A percentile compares a stretch with the other conserved stretches of the same genome.
These are phyloP conservation scores for Neoascia interrupta DNA, from an alignment of 2,888 invertebrate genomes.

Conservation along the genomic window DNA sequence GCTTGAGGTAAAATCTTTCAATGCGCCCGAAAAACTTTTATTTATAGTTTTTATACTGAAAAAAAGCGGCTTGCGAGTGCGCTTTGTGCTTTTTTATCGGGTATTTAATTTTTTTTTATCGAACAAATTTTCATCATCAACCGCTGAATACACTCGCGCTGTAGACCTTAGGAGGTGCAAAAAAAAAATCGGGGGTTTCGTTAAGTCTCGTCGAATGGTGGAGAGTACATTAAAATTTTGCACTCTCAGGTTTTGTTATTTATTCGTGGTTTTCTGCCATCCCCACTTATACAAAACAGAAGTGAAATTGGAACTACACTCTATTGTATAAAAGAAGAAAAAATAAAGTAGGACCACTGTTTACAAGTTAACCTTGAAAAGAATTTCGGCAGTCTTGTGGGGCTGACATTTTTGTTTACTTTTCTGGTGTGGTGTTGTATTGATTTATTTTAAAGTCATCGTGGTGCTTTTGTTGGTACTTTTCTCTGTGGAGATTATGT, in stretches of 20 bases:
- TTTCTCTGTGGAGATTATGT: neutral
- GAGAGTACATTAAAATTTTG: constrained; percentile 61
- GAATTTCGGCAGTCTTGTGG: constrained; percentile 45
- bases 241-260: constrained; percentile 59
- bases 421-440: neutral
- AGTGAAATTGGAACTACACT: constrained; percentile 23
- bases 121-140: constrained; percentile 36
- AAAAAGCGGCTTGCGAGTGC: constrained; percentile 25
- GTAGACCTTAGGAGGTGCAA: too few relatives aligned
- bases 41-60: constrained; percentile 77
- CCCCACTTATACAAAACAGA: constrained; percentile 3
- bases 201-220: constrained; percentile 41
- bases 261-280: neutral
- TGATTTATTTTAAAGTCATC: neutral
- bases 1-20: constrained; percentile 76
- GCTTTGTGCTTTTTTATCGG: constrained; percentile 34
- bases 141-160: neutral
- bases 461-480: neutral
- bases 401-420: neutral
- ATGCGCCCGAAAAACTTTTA: constrained; percentile 77
- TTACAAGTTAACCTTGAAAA: constrained; percentile 63
- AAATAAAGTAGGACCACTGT: constrained; percentile 1
- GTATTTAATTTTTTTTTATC: constrained; percentile 16
- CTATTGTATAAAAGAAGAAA: constrained; percentile 50
- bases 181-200: constrained; percentile 34